Conservation (phyloP, 2,888 invertebrate species). For the Lycaena phlaeas region DNA sequence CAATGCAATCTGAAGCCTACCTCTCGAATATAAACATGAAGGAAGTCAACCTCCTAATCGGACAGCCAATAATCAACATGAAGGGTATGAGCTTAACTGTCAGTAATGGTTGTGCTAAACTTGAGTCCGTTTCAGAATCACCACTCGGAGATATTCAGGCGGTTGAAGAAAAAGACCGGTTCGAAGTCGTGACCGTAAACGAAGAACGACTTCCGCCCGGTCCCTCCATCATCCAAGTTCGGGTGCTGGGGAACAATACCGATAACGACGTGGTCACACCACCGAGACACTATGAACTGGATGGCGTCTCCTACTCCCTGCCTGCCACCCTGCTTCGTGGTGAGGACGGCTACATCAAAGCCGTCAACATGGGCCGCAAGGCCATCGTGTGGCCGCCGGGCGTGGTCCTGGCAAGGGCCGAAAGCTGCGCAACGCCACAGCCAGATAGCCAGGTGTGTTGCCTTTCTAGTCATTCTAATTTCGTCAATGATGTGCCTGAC, state of each 20-base stretch:
- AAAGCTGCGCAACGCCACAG: slow-evolving; percentile 12
- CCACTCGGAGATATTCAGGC: too few relatives aligned
- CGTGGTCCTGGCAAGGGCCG: slow-evolving; percentile 14
- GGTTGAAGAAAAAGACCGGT: too few relatives aligned
- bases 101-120: neutral
- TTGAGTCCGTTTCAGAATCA: neutral
- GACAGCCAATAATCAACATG: slow-evolving; percentile 22
- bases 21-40: slow-evolving; percentile 17
- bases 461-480: neutral
- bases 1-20: slow-evolving; percentile 12
- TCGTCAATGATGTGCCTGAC: too few relatives aligned
- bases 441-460: neutral
- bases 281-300: slow-evolving; percentile 9
- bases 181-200: neutral
- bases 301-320: neutral
- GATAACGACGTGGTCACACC: slow-evolving; percentile 8
- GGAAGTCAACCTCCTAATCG: slow-evolving; percentile 19
- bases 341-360: neutral
- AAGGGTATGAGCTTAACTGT: slow-evolving; percentile 14
- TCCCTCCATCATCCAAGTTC: slow-evolving; percentile 1
- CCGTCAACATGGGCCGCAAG: neutral
- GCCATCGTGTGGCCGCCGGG: slow-evolving; percentile 1
- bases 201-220: neutral
- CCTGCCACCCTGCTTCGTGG: neutral
- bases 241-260: neutral